Conservation (phyloP, 2,113 vertebrate genomes). For the Myrmecophaga tridactyla region DNA sequence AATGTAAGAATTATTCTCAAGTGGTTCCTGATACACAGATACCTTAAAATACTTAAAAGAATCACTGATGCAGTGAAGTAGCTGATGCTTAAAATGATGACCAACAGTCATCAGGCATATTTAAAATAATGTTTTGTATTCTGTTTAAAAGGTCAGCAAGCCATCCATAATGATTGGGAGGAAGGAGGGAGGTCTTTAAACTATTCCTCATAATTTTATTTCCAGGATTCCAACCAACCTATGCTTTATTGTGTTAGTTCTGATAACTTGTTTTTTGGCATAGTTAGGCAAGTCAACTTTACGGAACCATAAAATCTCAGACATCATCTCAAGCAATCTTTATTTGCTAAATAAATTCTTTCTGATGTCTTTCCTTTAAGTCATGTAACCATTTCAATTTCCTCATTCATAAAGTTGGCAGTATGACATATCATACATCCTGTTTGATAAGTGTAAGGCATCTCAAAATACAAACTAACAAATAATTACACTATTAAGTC, state of each 20-base stretch:
- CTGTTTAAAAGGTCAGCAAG: not conserved
- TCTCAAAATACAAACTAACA: conserved; percentile 17
- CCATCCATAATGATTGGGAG: not conserved
- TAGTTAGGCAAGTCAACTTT: conserved; percentile 6
- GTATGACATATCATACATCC: not conserved
- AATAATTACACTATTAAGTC: not conserved
- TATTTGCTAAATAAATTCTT: conserved; percentile 9
- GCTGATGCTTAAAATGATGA: not conserved
- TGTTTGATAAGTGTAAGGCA: conserved; percentile 6
- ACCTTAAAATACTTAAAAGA: conserved; percentile 17
- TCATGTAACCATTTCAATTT: not conserved
- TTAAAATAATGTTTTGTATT: not conserved
- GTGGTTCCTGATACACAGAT: not conserved
- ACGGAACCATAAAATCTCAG: not conserved
- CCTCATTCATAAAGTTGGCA: not conserved
- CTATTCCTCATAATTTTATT: not conserved
- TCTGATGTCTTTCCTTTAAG: not conserved
- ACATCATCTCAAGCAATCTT: not conserved
- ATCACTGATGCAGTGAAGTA: not conserved
- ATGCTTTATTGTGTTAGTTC: not conserved
- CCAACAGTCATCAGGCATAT: not conserved
- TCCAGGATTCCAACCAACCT: not conserved
- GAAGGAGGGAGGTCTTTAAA: not conserved
- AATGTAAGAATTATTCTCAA: not conserved
- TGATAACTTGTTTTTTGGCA: not conserved